Conservation (phyloP, 1,140 invertebrate genomes). For the Brachionus paranguensis region DNA sequence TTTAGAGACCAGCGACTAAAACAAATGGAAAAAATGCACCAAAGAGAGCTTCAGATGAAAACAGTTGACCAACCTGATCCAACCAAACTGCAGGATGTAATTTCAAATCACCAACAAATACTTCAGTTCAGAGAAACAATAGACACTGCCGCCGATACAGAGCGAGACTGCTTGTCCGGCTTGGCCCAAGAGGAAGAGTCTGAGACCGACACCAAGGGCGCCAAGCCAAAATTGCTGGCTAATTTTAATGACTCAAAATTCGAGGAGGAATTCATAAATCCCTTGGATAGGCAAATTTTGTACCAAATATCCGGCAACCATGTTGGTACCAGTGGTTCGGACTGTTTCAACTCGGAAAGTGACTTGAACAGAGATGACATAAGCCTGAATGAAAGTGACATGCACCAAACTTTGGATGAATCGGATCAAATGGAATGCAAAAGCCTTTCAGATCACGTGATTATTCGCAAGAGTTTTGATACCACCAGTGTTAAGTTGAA, state of each 20-base stretch:
- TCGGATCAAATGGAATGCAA: not conserved
- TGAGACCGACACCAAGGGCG: not conserved
- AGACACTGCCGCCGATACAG: not conserved
- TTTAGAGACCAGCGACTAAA: not conserved
- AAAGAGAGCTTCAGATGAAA: not conserved
- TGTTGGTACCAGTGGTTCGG: not conserved
- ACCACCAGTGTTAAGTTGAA: not conserved
- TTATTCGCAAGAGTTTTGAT: not conserved
- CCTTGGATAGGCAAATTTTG: not conserved
- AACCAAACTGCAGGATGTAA: not conserved
- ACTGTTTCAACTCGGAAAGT: not conserved
- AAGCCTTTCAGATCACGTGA: not conserved
- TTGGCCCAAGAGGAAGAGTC: not conserved
- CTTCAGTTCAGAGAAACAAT: not conserved
- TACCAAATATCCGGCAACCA: not conserved
- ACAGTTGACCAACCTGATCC: not conserved
- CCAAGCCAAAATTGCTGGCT: not conserved
- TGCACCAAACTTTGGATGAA: not conserved
- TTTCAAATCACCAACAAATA: not conserved
- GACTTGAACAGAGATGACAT: not conserved
- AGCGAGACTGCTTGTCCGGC: not conserved
- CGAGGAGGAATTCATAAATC: not conserved
- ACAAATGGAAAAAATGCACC: not conserved
- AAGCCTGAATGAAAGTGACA: not conserved
- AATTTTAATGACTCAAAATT: not conserved